Evolutionary conservation across 2,113 vertebrate genomes (phyloP), one percentile per base, ranked within the genome.

Genomic region (Elanus axillaris): DNA sequence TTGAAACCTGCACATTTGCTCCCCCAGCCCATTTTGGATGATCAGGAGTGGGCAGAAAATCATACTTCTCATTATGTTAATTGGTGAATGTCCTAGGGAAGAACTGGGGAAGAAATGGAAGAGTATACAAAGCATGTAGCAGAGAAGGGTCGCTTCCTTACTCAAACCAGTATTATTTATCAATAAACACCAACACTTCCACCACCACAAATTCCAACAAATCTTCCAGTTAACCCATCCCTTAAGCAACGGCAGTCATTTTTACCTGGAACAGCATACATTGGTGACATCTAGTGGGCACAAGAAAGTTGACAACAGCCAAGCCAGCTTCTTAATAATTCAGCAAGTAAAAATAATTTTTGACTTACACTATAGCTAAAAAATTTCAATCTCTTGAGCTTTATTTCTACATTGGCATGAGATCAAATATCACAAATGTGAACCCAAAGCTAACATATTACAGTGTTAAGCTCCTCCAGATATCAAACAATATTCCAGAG

Each of bases 231-330:
- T 20, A 0, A 36, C 5, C 27, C 10, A 19, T 0, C 6, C 7
- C 25, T 17, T 5, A 8, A 3, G 42, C 6, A 26, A 4, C 1
- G 3, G 2, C 1, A 10, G 20, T 8, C 9, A 13, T 34, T 58
- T 38, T 29, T 16, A 23, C 2, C 7, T 12, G 36, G 23, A 9
- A 10, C 15, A 18, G 32, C 29, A 31, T 53, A 6, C 95, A 1
- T 29, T 17, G 76, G 19, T 68, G 97, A 89, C 97, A 96, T 10
- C 96, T 95, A 87, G 72, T 45, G 96, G 95, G 25, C 69, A 26
- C 3, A 22, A 40, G 17, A 5, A 47, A 9, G 16, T 45, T 31
- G 14, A 16, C 66, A 78, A 26, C 80, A 80, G 56, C 13, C 84
- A 6, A 18, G 11, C 20, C 58, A 7, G 11, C 14, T 21, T 10